Percentiles rank a stretch among this genome's conserved stretches.
Evolutionary conservation across 2,797 vertebrate genomes (phyloP).

Genomic region (Prunella strophiata): DNA sequence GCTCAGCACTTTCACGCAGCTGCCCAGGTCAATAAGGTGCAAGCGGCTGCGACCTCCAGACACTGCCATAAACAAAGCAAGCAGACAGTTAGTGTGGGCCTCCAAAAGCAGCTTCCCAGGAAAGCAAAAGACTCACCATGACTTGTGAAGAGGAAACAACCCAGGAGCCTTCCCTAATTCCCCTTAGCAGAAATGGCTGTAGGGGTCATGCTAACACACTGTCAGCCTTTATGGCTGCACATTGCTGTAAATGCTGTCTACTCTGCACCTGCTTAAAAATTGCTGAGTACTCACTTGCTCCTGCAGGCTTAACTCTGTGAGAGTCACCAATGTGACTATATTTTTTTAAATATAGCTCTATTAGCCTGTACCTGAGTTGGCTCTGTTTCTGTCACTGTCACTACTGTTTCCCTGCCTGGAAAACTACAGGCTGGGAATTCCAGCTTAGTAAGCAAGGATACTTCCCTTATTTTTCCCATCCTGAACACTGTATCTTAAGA

Average conservation of each 20-base stretch:
- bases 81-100: neutral
- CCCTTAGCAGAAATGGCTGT: neutral
- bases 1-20: conserved; percentile 86
- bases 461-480: neutral
- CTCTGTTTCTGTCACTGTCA: neutral
- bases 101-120: neutral
- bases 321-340: neutral
- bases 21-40: conserved; percentile 94
- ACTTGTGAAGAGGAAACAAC: neutral
- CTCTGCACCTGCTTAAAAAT: neutral
- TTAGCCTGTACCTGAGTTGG: neutral
- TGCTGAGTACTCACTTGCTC: neutral
- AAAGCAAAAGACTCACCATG: neutral
- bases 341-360: neutral
- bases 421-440: neutral
- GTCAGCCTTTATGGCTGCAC: neutral
- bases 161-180: neutral
- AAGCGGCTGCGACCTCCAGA: conserved; percentile 90
- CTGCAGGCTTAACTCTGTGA: neutral
- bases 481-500: neutral
- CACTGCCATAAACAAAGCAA: conserved; percentile 76
- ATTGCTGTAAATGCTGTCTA: neutral
- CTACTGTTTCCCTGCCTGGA: neutral
- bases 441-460: neutral
- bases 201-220: neutral